Percentiles rank a stretch among this genome's conserved stretches.
Conservation (phyloP, 2,888 invertebrate species). For the Eucera pruinosa region DNA sequence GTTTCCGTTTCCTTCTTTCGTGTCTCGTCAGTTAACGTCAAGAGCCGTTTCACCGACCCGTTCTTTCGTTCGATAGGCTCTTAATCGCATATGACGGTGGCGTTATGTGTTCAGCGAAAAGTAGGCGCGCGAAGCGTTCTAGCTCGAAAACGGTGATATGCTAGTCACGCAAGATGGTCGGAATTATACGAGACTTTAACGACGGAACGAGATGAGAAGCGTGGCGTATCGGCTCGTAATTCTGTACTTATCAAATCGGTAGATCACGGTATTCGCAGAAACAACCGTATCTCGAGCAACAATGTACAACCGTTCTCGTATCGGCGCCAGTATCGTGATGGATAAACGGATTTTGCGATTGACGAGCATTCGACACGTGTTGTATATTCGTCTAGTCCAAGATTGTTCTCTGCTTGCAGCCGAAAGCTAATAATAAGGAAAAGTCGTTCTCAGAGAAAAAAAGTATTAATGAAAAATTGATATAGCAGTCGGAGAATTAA, state of each 20-base stretch:
- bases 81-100: conserved; percentile 17
- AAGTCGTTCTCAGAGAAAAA: conserved; percentile 9
- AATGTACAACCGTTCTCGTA: conserved; percentile 8
- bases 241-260: conserved; percentile 23
- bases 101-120: conserved; percentile 6
- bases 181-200: conserved; percentile 17
- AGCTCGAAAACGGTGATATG: conserved; percentile 26
- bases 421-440: conserved; percentile 1
- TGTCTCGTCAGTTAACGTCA: conserved; percentile 23
- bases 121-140: conserved; percentile 11
- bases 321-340: conserved; percentile 19
- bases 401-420: neutral
- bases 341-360: conserved; percentile 50
- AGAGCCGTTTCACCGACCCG: conserved; percentile 6
- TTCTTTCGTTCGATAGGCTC: conserved; percentile 22
- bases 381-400: conserved; percentile 16
- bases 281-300: conserved; percentile 8
- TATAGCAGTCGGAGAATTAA: neutral
- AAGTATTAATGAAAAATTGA: too few species aligned
- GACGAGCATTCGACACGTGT: conserved; percentile 22
- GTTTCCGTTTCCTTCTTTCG: conserved; percentile 15
- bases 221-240: conserved; percentile 22
- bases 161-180: conserved; percentile 41
- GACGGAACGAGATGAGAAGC: conserved; percentile 13
- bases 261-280: conserved; percentile 31